These are phyloP conservation scores for Cryptophagus acutangulus DNA, from an alignment of 2,888 invertebrate species.

Conservation along the genomic window DNA sequence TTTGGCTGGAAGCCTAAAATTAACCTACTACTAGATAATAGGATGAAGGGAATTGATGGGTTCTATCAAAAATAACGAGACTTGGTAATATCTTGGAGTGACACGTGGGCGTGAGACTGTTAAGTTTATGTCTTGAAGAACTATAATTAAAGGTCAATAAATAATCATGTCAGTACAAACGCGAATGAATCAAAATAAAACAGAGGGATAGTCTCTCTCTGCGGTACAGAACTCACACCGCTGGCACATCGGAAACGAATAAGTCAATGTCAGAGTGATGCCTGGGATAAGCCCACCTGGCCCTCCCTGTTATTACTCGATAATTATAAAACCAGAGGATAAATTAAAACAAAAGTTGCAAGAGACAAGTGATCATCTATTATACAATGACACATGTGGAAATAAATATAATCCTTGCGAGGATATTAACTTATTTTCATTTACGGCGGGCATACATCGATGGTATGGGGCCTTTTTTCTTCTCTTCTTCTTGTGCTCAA, in stretches of 20 bases:
- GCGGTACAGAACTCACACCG: conserved; percentile 1
- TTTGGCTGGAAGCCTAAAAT: too few species aligned
- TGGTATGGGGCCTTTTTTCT: too few species aligned
- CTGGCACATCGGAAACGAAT: conserved; percentile 4
- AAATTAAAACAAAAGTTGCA: conserved; percentile 37
- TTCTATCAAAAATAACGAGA: too few species aligned
- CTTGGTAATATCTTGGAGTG: too few species aligned
- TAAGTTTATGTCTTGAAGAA: conserved; percentile 35
- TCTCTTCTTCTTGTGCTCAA: too few species aligned
- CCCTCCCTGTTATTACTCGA: conserved; percentile 15
- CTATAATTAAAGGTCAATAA: conserved; percentile 40
- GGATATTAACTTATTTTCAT: too few species aligned
- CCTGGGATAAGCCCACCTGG: conserved; percentile 6
- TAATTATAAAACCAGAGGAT: conserved; percentile 26
- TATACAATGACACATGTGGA: too few species aligned
- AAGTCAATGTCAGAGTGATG: conserved; percentile 7
- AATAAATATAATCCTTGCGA: too few species aligned
- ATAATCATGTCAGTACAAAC: conserved; percentile 34
- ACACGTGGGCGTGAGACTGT: conserved; percentile 33
- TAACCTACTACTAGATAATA: too few species aligned
- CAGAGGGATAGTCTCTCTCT: conserved; percentile 9
- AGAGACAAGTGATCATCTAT: too few species aligned
- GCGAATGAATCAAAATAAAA: conserved; percentile 35
- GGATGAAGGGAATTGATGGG: too few species aligned
- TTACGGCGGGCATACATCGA: too few species aligned